These are phyloP conservation scores for Microdon myrmicae DNA, from an alignment of 2,888 invertebrate species.

Conservation along the genomic window DNA sequence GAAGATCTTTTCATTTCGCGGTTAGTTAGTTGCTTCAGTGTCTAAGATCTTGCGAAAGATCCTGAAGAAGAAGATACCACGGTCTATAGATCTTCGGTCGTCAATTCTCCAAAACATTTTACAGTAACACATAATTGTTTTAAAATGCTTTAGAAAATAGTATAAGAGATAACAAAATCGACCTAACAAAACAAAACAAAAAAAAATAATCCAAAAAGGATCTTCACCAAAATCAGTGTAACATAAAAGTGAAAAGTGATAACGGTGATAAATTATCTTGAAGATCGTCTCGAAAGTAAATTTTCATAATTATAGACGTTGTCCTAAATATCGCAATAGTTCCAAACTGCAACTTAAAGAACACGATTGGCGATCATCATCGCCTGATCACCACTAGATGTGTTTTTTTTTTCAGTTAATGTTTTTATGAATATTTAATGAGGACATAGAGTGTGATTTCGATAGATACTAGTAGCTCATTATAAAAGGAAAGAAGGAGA, in stretches of 20 bases:
- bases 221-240: conserved; percentile 33
- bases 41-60: conserved; percentile 16
- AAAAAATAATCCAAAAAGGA: conserved; percentile 12
- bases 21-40: conserved; percentile 23
- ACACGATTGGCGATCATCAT: conserved; percentile 5
- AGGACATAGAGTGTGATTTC: conserved; percentile 26
- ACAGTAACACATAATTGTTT: too few relatives aligned
- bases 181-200: conserved; percentile 2
- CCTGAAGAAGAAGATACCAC: conserved; percentile 2
- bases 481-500: conserved; percentile 1
- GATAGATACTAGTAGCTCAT: conserved; percentile 23
- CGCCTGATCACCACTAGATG: too few relatives aligned
- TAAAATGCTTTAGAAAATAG: conserved; percentile 5
- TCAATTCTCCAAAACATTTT: too few relatives aligned
- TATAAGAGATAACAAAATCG: background rate
- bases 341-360: conserved; percentile 7
- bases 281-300: conserved; percentile 33
- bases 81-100: too few relatives aligned
- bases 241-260: conserved; percentile 6
- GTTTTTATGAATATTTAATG: conserved; percentile 26
- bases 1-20: conserved; percentile 59
- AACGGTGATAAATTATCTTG: conserved; percentile 8
- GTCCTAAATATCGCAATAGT: conserved; percentile 28
- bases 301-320: conserved; percentile 24
- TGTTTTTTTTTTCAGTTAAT: too few relatives aligned